Base-by-base conservation (phyloP, 1,140 invertebrate species). In the Drosophila hydei region DNA sequence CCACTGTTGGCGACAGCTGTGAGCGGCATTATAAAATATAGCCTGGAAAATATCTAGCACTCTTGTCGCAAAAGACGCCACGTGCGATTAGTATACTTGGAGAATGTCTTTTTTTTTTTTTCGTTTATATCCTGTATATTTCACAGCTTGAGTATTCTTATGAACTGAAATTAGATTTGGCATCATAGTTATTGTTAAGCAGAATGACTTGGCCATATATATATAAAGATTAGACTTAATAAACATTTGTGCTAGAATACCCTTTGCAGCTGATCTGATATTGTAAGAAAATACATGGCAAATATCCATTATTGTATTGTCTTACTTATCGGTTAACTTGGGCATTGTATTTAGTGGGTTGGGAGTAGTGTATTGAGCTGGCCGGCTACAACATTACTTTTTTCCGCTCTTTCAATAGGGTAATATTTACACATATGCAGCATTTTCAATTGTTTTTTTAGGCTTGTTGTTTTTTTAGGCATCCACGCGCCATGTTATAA, bases 21-120 rank as follows among this genome's bases (percentile, higher is more conserved):
- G 27, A 14, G 8, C 25, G 54, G 43, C 52, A 67, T 71, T 72
- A 79, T 11, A 70, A 76, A 70, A 72, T 75, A 79, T 79, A 76
- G 68, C 54, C 43, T 54, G 58, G 62, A 71, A 75, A 75, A 65
- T 48, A 59, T 71, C 64, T 58, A 54, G 56, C 71, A 71, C 70
- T 79, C 76, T 79, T 77, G 54, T 69, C 67, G 42, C 47, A 54
- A 33, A 23, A 25, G 23, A 59, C 76, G 45, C 50, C 67, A 70
- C 73, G 75, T 70, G 71, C 60, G 70, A 63, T 73, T 80, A 62
- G 33, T 33, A 33, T 33, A 12, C 30, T 33, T 11, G 3, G 30
- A 8, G 47, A 61, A 43, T 58, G 45, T 38, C 80, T 69, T 80
- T 68, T 55, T 80, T 36, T 58, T 65, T 79, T 61, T 63, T 43